phyloP scores from a whole-genome alignment of 2,888 invertebrate species.

The Amiota communis region DNA sequence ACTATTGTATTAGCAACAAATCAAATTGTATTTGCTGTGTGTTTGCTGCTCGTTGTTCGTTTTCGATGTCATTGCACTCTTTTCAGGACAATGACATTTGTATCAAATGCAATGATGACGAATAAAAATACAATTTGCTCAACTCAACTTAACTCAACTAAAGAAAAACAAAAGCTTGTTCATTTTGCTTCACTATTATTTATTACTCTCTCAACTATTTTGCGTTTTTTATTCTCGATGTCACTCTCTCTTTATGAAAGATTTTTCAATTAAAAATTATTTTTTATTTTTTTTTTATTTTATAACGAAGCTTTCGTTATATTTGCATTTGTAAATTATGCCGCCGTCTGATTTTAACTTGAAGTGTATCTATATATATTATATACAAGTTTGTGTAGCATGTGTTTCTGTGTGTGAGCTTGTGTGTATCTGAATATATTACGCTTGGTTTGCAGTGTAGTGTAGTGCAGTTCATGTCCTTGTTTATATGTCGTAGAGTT shows the following conservation, averaged over 20 bases:
- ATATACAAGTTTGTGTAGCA: neutral
- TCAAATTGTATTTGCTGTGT: neutral
- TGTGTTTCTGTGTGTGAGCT: neutral
- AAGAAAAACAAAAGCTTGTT: no score
- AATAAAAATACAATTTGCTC: neutral
- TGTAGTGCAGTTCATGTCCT: conserved; percentile 49
- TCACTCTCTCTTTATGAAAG: neutral
- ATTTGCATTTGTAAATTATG: conserved; percentile 15
- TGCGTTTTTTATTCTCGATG: no score
- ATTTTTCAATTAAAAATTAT: neutral
- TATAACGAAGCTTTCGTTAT: conserved; percentile 2
- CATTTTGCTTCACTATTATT: no score
- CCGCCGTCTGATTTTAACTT: conserved; percentile 1
- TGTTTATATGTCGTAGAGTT: conserved; percentile 57
- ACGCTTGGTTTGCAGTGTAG: neutral
- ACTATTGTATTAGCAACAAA: conserved; percentile 17
- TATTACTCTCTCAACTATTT: no score
- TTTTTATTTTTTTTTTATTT: neutral
- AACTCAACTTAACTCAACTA: no score
- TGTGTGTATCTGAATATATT: neutral
- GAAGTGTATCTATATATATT: conserved; percentile 1
- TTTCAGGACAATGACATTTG: conserved; percentile 54
- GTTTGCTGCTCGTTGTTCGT: neutral
- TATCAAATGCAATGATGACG: conserved; percentile 15
- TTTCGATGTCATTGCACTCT: conserved; percentile 49